Evolutionary conservation across 2,797 vertebrate species (phyloP).

Genomic region (Amblyopsis hoosieri): DNA sequence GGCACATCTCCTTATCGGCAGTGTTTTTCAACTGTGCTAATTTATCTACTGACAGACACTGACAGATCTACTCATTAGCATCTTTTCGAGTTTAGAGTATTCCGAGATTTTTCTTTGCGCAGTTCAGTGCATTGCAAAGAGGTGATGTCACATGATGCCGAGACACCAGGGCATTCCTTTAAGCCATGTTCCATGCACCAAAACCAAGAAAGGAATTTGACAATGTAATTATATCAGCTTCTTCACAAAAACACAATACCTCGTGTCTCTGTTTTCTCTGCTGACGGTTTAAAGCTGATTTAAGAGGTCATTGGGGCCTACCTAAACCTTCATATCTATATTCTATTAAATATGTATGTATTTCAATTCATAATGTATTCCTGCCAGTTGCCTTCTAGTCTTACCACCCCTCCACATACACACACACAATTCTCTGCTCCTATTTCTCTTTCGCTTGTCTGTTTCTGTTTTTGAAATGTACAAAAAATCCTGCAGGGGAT

Average conservation of each 20-base stretch:
- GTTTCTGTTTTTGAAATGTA: constrained; percentile 61
- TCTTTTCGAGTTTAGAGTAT: constrained; percentile 47
- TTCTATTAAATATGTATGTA: constrained; percentile 1
- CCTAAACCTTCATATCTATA: constrained; percentile 38
- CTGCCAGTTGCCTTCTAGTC: constrained; percentile 5
- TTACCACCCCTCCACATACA: constrained; percentile 2
- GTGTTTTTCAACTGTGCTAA: constrained; percentile 62
- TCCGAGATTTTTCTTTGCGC: constrained; percentile 16
- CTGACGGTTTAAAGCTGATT: constrained; percentile 32
- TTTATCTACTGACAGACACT: constrained; percentile 66
- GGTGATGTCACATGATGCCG: constrained; percentile 1
- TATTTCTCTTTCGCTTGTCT: constrained; percentile 28
- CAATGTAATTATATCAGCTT: too few relatives aligned
- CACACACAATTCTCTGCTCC: constrained; percentile 10
- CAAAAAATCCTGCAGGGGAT: constrained; percentile 60
- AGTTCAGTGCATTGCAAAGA: constrained; percentile 1
- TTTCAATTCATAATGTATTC: constrained; percentile 19
- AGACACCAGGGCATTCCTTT: too few relatives aligned
- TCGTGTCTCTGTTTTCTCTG: constrained; percentile 1
- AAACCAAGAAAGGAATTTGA: too few relatives aligned
- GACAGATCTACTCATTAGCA: constrained; percentile 65
- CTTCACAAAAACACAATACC: background rate
- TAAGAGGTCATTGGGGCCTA: constrained; percentile 39
- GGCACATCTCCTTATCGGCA: constrained; percentile 67
- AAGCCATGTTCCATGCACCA: too few relatives aligned